Base-by-base conservation (phyloP, 2,888 invertebrate genomes). In the Cantharis rustica region DNA sequence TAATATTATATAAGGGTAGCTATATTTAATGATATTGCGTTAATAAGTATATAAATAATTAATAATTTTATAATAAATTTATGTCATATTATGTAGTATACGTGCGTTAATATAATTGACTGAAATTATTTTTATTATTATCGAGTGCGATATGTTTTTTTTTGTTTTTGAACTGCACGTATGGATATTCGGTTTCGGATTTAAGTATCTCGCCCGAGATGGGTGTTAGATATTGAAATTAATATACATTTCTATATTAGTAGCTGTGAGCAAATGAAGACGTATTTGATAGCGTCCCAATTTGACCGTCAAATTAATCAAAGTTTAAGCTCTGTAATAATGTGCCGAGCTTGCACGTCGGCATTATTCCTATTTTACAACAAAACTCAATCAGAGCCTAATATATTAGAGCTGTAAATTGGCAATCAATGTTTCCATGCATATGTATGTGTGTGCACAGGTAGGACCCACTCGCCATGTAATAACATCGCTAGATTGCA, bases 331-430 rank as follows among this genome's bases (percentile, higher is more conserved):
- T 86, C 87, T 86, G 87, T 87, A 87, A 88, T 88, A 88, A 88
- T 87, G 87, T 86, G 86, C 85, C 85, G 84, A 85, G 86, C 85
- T 86, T 86, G 87, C 85, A 87, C 88, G 88, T 88, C 88, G 88
- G 88, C 88, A 88, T 88, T 88, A 88, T 88, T 88, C 87, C 88
- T 88, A 87, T 89, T 89, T 88, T 88, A 88, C 88, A 87, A 87
- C 87, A 87, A 88, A 88, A 88, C 88, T 89, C 89, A 88, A 89
- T 89, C 88, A 89, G 86, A 86, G 87, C 86, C 87, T 88, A 88
- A 89, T 89, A 88, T 88, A 88, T 89, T 89, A 88, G 87, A 88
- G 88, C 87, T 88, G 88, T 88, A 88, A 89, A 89, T 89, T 88
- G 88, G 88, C 89, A 89, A 89, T 89, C 89, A 88, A 88, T 88